phyloP scores from a whole-genome alignment of 1,140 invertebrate species.

The Pseudomyrmex dendroicus region DNA sequence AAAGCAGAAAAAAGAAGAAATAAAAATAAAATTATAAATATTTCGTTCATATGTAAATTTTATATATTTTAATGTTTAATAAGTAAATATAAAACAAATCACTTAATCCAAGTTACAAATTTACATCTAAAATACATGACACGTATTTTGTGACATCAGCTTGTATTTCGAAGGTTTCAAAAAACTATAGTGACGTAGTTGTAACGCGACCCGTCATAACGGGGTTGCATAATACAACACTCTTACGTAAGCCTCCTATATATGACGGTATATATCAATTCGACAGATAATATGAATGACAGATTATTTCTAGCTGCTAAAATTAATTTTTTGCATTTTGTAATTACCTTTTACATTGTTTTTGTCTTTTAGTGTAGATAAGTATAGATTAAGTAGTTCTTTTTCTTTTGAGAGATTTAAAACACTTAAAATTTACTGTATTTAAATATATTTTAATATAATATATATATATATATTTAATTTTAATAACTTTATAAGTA shows the following conservation, averaged over 20 bases:
- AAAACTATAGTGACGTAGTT: background rate
- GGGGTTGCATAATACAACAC: conserved; percentile 10
- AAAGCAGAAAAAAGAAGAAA: background rate
- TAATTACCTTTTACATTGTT: background rate
- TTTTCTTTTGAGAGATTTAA: background rate
- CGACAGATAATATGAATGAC: conserved; percentile 9
- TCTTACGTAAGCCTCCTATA: background rate
- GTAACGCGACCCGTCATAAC: background rate
- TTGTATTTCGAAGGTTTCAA: conserved; percentile 19
- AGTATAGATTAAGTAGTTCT: background rate
- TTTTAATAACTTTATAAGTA: no score
- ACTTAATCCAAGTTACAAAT: no score
- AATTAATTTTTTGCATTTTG: background rate
- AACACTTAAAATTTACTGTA: no score
- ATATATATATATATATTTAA: no score
- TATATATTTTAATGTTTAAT: no score
- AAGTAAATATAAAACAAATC: no score
- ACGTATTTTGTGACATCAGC: conserved; percentile 3
- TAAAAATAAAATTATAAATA: background rate
- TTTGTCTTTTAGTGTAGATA: background rate
- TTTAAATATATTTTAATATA: no score
- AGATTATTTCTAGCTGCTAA: background rate
- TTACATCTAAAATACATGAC: background rate
- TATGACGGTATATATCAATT: background rate
- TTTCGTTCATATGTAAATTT: no score